Evolutionary conservation across 2,113 vertebrate species (phyloP).

Genomic region (Tenrec ecaudatus): DNA sequence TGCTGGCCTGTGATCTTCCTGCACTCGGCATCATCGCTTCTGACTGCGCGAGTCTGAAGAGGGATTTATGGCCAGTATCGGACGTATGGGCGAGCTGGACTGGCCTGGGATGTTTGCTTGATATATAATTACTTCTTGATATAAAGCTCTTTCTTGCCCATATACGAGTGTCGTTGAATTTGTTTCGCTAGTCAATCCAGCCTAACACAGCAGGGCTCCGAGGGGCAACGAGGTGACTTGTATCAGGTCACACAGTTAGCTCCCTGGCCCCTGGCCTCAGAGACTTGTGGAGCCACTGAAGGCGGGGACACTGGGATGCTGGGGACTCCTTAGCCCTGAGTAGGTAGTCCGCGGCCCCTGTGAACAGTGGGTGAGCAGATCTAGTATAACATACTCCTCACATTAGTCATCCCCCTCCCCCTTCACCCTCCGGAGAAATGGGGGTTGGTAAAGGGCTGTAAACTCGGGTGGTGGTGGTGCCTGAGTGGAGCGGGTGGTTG

Average conservation of each 20-base stretch:
- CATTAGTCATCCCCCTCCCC: neutral
- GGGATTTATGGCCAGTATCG: no score
- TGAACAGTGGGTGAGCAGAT: neutral
- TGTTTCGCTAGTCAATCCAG: no score
- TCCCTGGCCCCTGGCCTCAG: neutral
- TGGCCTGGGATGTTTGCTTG: no score
- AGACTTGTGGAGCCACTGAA: no score
- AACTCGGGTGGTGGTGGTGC: neutral
- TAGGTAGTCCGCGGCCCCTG: neutral
- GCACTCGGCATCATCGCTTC: no score
- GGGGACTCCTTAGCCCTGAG: neutral
- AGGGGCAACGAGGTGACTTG: neutral
- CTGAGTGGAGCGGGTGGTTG: fast-evolving
- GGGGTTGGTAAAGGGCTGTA: neutral
- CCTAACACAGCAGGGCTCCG: neutral
- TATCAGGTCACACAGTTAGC: neutral
- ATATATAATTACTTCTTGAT: no score
- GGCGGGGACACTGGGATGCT: neutral
- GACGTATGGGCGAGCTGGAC: no score
- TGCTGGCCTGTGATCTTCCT: no score
- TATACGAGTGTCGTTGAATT: no score
- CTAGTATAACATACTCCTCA: neutral
- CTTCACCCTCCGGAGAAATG: neutral
- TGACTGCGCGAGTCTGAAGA: no score
- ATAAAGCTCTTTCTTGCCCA: no score